Percentiles rank a stretch among this genome's conserved stretches.
Evolutionary conservation across 2,113 vertebrate species (phyloP).

Genomic region (Lates calcarifer): DNA sequence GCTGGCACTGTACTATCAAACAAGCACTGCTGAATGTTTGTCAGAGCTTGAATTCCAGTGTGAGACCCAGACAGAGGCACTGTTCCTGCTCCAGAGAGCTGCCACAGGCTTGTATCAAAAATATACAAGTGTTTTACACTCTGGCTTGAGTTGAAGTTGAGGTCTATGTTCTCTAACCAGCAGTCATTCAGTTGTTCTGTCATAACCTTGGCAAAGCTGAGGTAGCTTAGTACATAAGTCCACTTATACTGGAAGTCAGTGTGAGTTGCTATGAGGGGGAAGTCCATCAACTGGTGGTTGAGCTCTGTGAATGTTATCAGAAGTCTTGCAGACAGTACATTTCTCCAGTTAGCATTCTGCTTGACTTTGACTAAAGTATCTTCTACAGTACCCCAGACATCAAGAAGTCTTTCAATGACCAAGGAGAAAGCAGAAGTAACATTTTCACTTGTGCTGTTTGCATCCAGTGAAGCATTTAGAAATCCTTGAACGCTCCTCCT

Average conservation of each 20-base stretch:
- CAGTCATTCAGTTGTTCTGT: slow-evolving; percentile 82
- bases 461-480: slow-evolving; percentile 58
- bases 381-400: slow-evolving; percentile 65
- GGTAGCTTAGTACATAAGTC: slow-evolving; percentile 53
- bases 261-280: slow-evolving; percentile 7
- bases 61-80: slow-evolving; percentile 36
- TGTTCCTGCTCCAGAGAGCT: slow-evolving; percentile 45
- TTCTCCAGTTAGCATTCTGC: slow-evolving; percentile 81
- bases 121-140: background rate
- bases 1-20: slow-evolving; percentile 70
- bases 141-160: slow-evolving; percentile 61
- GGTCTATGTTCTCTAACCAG: slow-evolving; percentile 81
- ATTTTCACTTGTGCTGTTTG: slow-evolving; percentile 37
- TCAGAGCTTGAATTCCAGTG: slow-evolving; percentile 42
- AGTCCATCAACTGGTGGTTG: slow-evolving; percentile 66
- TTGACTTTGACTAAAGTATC: slow-evolving; percentile 77
- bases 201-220: slow-evolving; percentile 80
- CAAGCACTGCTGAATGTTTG: slow-evolving; percentile 77
- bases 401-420: slow-evolving; percentile 79
- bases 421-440: slow-evolving; percentile 59
- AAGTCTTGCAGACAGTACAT: slow-evolving; percentile 83
- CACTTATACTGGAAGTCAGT: slow-evolving; percentile 70
- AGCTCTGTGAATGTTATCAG: slow-evolving; percentile 81
- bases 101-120: slow-evolving; percentile 53
- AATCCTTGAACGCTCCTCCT: slow-evolving; percentile 38